Percentiles rank a stretch among this genome's conserved stretches.
Conservation (phyloP, 2,797 vertebrate genomes). For the Allenopithecus nigroviridis region DNA sequence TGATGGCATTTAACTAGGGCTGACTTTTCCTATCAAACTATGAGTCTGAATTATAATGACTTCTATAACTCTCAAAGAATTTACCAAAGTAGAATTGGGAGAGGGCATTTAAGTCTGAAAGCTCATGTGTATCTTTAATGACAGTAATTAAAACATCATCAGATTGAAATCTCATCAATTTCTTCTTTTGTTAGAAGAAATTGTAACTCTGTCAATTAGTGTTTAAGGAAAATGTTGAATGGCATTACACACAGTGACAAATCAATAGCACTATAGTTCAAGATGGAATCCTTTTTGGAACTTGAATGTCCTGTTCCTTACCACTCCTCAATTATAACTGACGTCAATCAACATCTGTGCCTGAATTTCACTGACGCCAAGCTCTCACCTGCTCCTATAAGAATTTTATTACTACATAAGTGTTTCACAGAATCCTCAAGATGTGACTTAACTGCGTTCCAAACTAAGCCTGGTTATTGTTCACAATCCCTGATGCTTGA, state of each 20-base stretch:
- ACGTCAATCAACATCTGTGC: neutral
- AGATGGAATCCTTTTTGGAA: neutral
- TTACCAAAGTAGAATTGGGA: neutral
- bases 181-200: constrained; percentile 39
- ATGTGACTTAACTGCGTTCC: neutral
- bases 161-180: constrained; percentile 33
- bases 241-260: neutral
- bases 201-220: neutral
- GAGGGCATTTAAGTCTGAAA: neutral
- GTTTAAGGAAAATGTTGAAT: constrained; percentile 39
- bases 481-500: neutral
- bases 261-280: constrained; percentile 13
- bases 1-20: constrained; percentile 69
- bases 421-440: neutral
- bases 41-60: constrained; percentile 49
- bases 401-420: neutral
- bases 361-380: neutral
- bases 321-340: neutral
- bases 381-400: neutral
- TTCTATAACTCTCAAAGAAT: constrained; percentile 1
- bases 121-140: neutral
- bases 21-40: constrained; percentile 63
- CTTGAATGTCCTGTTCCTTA: neutral
- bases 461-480: neutral
- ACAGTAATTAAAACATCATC: constrained; percentile 18